Evolutionary conservation across 2,888 invertebrate species (phyloP), one percentile per base, ranked within the genome.

Genomic region (Polyommatus icarus): DNA sequence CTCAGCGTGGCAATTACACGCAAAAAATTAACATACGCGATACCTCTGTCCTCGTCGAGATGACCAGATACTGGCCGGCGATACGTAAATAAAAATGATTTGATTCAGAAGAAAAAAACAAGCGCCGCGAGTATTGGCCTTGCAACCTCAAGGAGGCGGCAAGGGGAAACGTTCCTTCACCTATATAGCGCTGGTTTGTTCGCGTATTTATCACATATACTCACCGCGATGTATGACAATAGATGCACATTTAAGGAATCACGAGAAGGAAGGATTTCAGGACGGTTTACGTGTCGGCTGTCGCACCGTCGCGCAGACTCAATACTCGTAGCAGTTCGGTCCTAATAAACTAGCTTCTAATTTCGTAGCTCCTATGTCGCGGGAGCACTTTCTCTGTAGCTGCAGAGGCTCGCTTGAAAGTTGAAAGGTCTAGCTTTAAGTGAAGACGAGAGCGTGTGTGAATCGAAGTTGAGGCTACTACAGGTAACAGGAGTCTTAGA

Each of bases 21-120:
- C 20, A 76, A 76, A 76, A 67, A 67, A 67, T 67, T 67, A 32
- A 67, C 67, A 67, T 67, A 67, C 67, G 67, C 29, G 67, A 67
- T 67, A 67, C 67, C 67, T 89, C 87, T 91, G 90, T 88, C 91
- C 91, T 91, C 91, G 87, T 82, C 84, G 67, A 67, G 89, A 90
- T 90, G 89, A 86, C 88, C 89, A 89, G 90, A 90, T 90, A 83
- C 82, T 90, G 90, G 88, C 88, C 91, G 89, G 88, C 87, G 87
- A 87, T 90, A 89, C 90, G 89, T 90, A 91, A 93, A 93, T 93
- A 93, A 91, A 92, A 92, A 91, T 92, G 88, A 92, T 92, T 93
- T 92, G 90, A 91, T 92, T 92, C 87, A 84, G 85, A 87, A 87
- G 83, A 89, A 90, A 92, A 92, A 92, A 90, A 85, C 86, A 57